Evolutionary conservation across 2,797 vertebrate genomes (phyloP).

Genomic region (Pseudotriccus pelzelni): DNA sequence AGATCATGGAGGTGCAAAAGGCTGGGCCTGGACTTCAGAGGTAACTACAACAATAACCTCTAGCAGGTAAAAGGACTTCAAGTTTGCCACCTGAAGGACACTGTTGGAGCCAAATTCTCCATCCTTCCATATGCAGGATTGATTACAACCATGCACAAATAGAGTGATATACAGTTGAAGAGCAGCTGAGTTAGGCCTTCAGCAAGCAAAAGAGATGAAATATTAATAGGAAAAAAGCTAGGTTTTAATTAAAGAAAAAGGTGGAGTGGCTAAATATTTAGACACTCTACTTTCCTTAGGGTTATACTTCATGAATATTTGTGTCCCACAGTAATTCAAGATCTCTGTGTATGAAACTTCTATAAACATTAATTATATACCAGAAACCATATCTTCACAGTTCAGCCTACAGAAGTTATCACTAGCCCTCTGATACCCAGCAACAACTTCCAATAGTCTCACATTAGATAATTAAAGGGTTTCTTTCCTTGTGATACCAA

Average conservation of each 20-base stretch:
- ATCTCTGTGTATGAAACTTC: not conserved
- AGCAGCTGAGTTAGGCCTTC: not conserved
- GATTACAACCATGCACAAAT: not conserved
- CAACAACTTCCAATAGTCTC: not conserved
- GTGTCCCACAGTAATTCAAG: not conserved
- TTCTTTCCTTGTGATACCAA: not conserved
- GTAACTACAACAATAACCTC: not conserved
- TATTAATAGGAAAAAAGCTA: not conserved
- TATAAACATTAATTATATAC: not conserved
- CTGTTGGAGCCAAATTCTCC: not conserved
- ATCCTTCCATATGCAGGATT: not conserved
- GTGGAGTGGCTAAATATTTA: not conserved
- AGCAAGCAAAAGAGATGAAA: not conserved
- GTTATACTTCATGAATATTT: not conserved
- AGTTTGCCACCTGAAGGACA: not conserved
- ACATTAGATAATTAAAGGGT: not conserved
- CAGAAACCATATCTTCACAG: not conserved
- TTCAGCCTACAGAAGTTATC: not conserved
- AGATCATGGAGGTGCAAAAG: not conserved
- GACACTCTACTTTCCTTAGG: not conserved
- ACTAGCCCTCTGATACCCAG: not conserved
- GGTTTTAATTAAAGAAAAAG: not conserved
- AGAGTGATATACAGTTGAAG: not conserved
- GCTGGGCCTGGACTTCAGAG: not conserved
- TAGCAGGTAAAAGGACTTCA: not conserved